These are phyloP conservation scores for Gavialis gangeticus DNA, from an alignment of 2,113 vertebrate genomes.

Conservation along the genomic window DNA sequence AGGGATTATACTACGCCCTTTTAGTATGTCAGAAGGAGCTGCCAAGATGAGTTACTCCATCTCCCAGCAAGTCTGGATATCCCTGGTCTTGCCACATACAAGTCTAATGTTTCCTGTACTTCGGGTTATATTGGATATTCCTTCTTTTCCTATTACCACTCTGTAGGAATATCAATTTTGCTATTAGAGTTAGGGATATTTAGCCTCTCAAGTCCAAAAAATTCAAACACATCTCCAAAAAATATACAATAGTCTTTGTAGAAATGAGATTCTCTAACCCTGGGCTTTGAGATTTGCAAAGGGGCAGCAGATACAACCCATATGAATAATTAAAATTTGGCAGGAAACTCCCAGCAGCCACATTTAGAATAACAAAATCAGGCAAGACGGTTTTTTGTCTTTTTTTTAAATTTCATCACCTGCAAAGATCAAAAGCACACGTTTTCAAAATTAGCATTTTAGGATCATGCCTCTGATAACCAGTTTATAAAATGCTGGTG, in stretches of 20 bases:
- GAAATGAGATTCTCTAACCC: constrained; percentile 28
- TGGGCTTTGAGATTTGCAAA: constrained; percentile 32
- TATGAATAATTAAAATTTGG: constrained; percentile 54
- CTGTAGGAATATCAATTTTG: constrained; percentile 12
- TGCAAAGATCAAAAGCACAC: constrained; percentile 50
- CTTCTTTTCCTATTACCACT: background rate
- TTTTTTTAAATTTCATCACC: constrained; percentile 32
- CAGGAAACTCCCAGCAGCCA: constrained; percentile 30
- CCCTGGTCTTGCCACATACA: constrained; percentile 7
- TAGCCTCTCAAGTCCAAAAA: background rate
- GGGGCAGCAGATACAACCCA: constrained; percentile 33
- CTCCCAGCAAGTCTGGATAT: background rate
- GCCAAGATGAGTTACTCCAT: background rate
- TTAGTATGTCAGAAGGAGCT: background rate
- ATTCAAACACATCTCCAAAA: constrained; percentile 14
- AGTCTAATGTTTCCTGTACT: background rate
- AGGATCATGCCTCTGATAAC: constrained; percentile 47
- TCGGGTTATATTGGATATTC: background rate
- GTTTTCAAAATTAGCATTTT: constrained; percentile 61
- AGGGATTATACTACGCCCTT: background rate
- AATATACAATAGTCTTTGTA: background rate
- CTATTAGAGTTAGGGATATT: constrained; percentile 7
- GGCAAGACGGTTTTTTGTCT: constrained; percentile 49
- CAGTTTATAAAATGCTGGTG: constrained; percentile 45
- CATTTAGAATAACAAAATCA: constrained; percentile 21